These are phyloP conservation scores for Silurus meridionalis DNA, from an alignment of 2,113 vertebrate genomes.

Conservation along the genomic window DNA sequence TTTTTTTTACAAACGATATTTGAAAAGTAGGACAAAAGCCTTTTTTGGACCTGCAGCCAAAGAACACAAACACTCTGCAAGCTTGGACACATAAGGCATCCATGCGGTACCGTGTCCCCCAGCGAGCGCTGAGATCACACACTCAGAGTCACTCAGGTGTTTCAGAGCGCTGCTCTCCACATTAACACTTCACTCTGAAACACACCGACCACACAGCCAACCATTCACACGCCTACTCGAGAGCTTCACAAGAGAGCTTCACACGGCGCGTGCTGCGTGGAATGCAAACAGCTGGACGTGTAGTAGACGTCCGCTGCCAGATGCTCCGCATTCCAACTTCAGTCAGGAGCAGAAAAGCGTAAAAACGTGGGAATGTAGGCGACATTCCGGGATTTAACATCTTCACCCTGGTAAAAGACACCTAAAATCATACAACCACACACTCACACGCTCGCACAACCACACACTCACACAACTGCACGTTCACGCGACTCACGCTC, in stretches of 20 bases:
- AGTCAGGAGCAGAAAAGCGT: conserved; percentile 27
- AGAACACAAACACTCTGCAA: conserved; percentile 3
- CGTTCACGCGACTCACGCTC: too few relatives aligned
- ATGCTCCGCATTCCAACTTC: conserved; percentile 39
- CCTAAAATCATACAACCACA: background rate
- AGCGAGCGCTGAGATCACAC: background rate
- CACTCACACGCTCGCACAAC: background rate
- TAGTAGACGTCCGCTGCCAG: conserved; percentile 35
- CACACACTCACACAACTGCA: too few relatives aligned
- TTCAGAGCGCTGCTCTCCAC: background rate
- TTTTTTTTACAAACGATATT: conserved; percentile 41
- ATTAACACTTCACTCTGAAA: conserved; percentile 50
- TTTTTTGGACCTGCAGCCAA: conserved; percentile 9
- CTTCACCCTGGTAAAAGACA: background rate
- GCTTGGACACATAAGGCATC: conserved; percentile 25
- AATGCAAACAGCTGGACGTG: conserved; percentile 66
- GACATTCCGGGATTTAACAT: background rate
- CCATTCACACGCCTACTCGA: conserved; percentile 59
- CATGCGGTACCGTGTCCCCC: background rate
- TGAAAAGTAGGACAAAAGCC: conserved; percentile 2
- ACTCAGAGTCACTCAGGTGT: conserved; percentile 32
- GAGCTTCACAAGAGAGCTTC: conserved; percentile 50
- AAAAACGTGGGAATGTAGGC: background rate
- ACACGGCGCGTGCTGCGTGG: conserved; percentile 58
- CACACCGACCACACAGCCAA: conserved; percentile 45